phyloP scores from a whole-genome alignment of 2,113 vertebrate species.

The Microcebus ravelobensis region DNA sequence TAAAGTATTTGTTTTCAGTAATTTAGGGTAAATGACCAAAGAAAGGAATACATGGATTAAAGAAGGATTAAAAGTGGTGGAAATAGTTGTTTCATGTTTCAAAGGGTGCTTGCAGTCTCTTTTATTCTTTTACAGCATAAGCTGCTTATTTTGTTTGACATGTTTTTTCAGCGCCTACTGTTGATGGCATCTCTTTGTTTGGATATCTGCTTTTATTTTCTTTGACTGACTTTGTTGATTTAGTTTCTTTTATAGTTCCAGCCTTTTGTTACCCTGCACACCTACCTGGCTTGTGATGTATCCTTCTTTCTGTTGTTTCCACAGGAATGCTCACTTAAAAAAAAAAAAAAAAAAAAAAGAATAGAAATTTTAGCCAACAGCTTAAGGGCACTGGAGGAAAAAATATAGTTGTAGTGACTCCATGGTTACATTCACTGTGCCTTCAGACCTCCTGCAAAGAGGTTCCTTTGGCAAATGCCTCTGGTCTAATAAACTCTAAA shows the following conservation, averaged over 20 bases:
- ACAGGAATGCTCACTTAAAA: neutral
- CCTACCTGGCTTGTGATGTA: neutral
- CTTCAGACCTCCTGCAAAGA: neutral
- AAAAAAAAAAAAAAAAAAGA: neutral
- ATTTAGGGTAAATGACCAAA: conserved; percentile 35
- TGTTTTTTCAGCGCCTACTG: neutral
- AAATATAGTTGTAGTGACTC: neutral
- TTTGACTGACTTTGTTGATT: neutral
- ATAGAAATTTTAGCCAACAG: conserved; percentile 2
- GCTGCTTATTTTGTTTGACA: conserved; percentile 16
- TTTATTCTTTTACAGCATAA: conserved; percentile 32
- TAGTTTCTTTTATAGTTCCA: neutral
- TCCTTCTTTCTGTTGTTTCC: neutral
- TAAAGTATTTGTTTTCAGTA: conserved; percentile 51
- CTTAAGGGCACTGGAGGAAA: neutral
- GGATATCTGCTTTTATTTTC: conserved; percentile 9
- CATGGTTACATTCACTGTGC: neutral
- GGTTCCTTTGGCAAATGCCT: neutral
- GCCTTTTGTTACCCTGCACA: neutral
- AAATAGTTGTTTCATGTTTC: conserved; percentile 34
- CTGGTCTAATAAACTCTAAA: neutral
- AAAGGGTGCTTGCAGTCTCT: neutral
- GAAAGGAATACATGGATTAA: conserved; percentile 9
- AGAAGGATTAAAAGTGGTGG: neutral
- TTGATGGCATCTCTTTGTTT: conserved; percentile 17